A percentile compares a stretch with the other conserved stretches of the same genome.
Evolutionary conservation across 2,888 invertebrate genomes (phyloP).

Genomic region (Teinopalpus imperialis): DNA sequence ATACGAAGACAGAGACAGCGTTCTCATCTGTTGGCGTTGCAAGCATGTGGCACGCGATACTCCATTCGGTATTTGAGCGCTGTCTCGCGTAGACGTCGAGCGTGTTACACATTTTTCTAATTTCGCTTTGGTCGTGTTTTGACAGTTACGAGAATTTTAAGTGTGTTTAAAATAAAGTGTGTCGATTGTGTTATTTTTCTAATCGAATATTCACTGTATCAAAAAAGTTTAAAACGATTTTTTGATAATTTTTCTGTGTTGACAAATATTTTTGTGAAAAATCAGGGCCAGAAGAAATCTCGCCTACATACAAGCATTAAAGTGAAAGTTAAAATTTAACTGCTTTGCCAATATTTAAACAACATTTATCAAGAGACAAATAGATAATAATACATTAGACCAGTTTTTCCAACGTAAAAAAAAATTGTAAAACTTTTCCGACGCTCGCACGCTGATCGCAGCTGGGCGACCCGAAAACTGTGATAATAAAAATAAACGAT

Average conservation of each 20-base stretch:
- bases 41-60: constrained; percentile 76
- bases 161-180: constrained; percentile 23
- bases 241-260: constrained; percentile 35
- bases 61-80: constrained; percentile 74
- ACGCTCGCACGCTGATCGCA: constrained; percentile 59
- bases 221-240: not conserved
- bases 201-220: constrained; percentile 4
- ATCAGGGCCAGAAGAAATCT: constrained; percentile 50
- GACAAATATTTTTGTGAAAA: constrained; percentile 34
- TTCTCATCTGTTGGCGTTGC: constrained; percentile 42
- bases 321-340: constrained; percentile 72
- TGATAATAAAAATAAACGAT: constrained; percentile 68
- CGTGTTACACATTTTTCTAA: constrained; percentile 40
- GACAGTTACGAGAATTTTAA: constrained; percentile 47
- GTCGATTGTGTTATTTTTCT: constrained; percentile 32
- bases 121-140: constrained; percentile 65
- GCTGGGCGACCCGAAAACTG: constrained; percentile 66
- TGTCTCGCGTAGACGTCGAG: constrained; percentile 54
- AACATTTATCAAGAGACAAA: constrained; percentile 31
- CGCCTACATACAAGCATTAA: constrained; percentile 62
- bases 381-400: constrained; percentile 7
- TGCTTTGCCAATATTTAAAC: constrained; percentile 50
- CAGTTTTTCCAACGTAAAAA: constrained; percentile 35
- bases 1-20: constrained; percentile 63
- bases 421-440: constrained; percentile 68